A percentile compares a stretch with the other conserved stretches of the same genome.
phyloP scores from a whole-genome alignment of 2,888 invertebrate genomes.

The Xestia ashworthii region DNA sequence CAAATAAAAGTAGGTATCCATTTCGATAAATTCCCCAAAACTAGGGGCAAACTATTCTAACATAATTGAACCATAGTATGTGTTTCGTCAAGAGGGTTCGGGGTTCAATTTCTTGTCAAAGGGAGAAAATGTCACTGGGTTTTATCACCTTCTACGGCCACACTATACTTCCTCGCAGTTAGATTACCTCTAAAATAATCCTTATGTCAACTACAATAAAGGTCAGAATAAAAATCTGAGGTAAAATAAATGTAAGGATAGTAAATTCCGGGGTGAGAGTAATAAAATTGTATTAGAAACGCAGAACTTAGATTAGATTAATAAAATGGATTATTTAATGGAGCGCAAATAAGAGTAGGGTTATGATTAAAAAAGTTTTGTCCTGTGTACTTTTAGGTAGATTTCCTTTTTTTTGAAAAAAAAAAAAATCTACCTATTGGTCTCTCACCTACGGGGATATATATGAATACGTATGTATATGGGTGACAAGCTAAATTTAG shows the following conservation, averaged over 20 bases:
- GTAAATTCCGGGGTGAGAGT: neutral
- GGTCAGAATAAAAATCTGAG: neutral
- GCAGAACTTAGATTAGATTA: constrained; percentile 52
- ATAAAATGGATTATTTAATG: constrained; percentile 38
- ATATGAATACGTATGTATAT: no score
- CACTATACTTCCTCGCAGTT: neutral
- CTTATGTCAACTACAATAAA: neutral
- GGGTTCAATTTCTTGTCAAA: constrained; percentile 53
- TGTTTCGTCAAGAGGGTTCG: constrained; percentile 38
- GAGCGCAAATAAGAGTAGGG: neutral
- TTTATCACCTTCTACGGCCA: constrained; percentile 40
- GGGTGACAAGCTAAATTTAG: no score
- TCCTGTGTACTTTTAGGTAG: no score
- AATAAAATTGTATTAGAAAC: constrained; percentile 52
- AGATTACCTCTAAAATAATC: neutral
- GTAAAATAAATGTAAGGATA: neutral
- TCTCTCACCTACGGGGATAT: no score
- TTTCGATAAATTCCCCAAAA: constrained; percentile 17
- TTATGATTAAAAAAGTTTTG: constrained; percentile 48
- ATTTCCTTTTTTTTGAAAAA: no score
- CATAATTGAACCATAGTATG: constrained; percentile 35
- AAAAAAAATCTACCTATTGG: no score
- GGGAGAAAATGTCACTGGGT: constrained; percentile 35
- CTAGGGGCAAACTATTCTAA: constrained; percentile 6
- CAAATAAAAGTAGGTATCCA: neutral